These are phyloP conservation scores for Cosmorhoe ocellata DNA, from an alignment of 2,888 invertebrate genomes.

Conservation along the genomic window DNA sequence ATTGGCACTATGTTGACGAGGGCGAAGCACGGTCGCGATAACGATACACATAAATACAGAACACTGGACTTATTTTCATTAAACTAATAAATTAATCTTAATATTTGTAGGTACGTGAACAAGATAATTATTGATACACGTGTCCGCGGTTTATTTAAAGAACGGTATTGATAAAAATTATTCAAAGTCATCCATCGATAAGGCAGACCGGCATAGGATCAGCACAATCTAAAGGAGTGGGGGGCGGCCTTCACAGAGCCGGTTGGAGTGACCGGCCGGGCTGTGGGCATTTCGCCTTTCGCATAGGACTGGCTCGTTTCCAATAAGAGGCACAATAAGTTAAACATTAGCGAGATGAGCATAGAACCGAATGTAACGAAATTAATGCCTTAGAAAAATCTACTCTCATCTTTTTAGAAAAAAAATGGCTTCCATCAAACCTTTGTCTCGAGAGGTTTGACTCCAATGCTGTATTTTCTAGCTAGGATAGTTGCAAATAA, in stretches of 20 bases:
- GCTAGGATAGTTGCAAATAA: no score
- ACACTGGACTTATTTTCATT: no score
- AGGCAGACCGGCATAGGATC: conserved; percentile 43
- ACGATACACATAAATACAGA: conserved; percentile 35
- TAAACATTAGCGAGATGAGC: conserved; percentile 28
- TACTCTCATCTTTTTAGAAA: no score
- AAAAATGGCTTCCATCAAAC: no score
- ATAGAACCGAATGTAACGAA: no score
- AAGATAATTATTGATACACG: conserved; percentile 5
- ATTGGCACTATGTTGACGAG: conserved; percentile 77
- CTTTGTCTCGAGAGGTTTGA: no score
- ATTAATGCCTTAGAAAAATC: no score
- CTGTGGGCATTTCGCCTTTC: conserved; percentile 79
- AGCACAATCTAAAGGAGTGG: conserved; percentile 55
- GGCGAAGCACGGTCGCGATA: conserved; percentile 65
- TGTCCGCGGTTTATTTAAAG: conserved; percentile 15
- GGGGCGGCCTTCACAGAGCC: conserved; percentile 79
- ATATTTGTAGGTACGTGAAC: not conserved
- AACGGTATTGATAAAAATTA: conserved; percentile 34
- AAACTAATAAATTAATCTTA: no score
- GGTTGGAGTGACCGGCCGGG: conserved; percentile 66
- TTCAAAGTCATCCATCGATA: conserved; percentile 59
- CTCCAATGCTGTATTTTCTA: no score
- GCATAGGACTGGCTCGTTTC: conserved; percentile 69
- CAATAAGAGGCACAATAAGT: conserved; percentile 44